Percentiles rank a stretch among this genome's conserved stretches.
phyloP scores from a whole-genome alignment of 2,888 invertebrate species.

The Alloplasta piceator region DNA sequence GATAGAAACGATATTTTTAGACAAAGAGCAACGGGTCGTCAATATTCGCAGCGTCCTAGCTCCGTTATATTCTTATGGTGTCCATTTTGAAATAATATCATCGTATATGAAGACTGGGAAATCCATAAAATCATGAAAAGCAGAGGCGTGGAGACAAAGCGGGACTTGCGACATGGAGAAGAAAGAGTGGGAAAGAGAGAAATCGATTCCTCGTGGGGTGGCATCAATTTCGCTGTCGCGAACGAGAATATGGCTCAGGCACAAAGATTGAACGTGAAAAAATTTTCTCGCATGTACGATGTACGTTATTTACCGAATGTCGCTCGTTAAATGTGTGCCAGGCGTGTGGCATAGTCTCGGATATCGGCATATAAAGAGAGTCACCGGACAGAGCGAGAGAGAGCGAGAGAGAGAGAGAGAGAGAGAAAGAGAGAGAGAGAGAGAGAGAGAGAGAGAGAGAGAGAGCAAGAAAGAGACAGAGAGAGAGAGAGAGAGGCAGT shows the following conservation, averaged over 20 bases:
- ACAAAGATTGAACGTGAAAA: conserved; percentile 47
- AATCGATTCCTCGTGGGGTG: conserved; percentile 40
- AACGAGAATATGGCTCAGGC: conserved; percentile 43
- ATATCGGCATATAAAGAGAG: conserved; percentile 18
- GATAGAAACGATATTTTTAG: too few relatives aligned
- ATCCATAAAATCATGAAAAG: conserved; percentile 56
- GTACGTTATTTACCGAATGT: conserved; percentile 63
- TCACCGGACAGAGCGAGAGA: conserved; percentile 58
- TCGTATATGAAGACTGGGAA: conserved; percentile 38
- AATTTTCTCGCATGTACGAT: conserved; percentile 55
- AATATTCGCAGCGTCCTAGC: background rate
- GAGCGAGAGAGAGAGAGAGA: conserved; percentile 29
- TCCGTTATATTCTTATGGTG: background rate
- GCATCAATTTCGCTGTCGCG: conserved; percentile 54
- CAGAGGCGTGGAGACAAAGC: conserved; percentile 34
- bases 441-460: conserved; percentile 13
- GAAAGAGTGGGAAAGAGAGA: background rate
- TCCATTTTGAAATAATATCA: background rate
- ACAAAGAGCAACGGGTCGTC: too few relatives aligned
- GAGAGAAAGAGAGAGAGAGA: conserved; percentile 17
- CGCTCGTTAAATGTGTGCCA: conserved; percentile 65
- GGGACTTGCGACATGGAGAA: background rate
- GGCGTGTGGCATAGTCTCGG: conserved; percentile 38
- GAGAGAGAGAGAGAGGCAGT: conserved; percentile 10
- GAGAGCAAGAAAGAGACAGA: background rate